A percentile compares a stretch with the other conserved stretches of the same genome.
Evolutionary conservation across 2,113 vertebrate species (phyloP).

Genomic region (Vanacampus margaritifer): DNA sequence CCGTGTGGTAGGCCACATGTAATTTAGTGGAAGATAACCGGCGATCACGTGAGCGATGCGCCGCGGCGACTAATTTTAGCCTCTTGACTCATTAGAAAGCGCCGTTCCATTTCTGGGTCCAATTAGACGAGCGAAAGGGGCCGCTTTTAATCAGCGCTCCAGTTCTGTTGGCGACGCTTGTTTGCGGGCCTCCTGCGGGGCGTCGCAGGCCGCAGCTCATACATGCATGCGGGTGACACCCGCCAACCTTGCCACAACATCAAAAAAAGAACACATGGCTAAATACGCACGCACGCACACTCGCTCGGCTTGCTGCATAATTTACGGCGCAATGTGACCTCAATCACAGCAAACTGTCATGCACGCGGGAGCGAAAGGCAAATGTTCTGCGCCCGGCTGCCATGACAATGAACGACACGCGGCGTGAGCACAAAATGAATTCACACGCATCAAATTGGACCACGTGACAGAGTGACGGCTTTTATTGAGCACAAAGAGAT

Average conservation of each 20-base stretch:
- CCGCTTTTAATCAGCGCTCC: constrained; percentile 43
- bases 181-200: constrained; percentile 30
- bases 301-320: constrained; percentile 30
- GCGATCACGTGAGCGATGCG: constrained; percentile 44
- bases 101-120: constrained; percentile 52
- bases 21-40: constrained; percentile 44
- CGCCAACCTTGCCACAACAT: constrained; percentile 38
- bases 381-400: constrained; percentile 38
- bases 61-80: constrained; percentile 52
- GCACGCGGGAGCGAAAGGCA: constrained; percentile 15
- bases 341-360: background rate
- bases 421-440: background rate
- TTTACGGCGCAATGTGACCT: constrained; percentile 7
- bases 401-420: constrained; percentile 30
- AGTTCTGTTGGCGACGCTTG: constrained; percentile 23
- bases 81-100: constrained; percentile 47
- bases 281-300: background rate
- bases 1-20: too few relatives aligned
- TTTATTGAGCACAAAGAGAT: background rate
- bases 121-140: constrained; percentile 43
- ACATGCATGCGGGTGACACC: constrained; percentile 37
- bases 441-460: background rate
- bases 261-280: constrained; percentile 31
- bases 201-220: constrained; percentile 30
- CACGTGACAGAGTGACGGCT: background rate